phyloP scores from a whole-genome alignment of 1,140 invertebrate species.

The Leptonema lineaticorne region DNA sequence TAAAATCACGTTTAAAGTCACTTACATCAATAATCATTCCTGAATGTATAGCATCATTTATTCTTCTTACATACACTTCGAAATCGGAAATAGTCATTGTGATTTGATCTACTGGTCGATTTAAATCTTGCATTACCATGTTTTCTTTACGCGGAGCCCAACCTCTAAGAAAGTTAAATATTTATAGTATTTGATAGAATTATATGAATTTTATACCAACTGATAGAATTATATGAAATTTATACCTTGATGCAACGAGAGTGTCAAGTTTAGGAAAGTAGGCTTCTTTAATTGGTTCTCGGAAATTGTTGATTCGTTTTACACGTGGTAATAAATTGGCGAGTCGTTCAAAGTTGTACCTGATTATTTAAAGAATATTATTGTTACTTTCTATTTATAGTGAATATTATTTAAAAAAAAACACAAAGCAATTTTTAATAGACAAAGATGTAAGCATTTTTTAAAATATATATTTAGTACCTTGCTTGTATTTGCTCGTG shows the following conservation, averaged over 20 bases:
- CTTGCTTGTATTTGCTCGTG: slow-evolving; percentile 71
- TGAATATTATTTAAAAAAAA: too few species aligned
- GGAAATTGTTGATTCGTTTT: slow-evolving; percentile 56
- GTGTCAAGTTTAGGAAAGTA: slow-evolving; percentile 72
- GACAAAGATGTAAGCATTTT: not conserved
- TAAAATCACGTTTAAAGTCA: slow-evolving; percentile 14
- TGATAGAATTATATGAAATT: slow-evolving; percentile 1
- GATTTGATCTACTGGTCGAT: slow-evolving; percentile 60
- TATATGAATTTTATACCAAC: not conserved
- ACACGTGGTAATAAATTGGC: slow-evolving; percentile 53
- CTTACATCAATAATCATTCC: slow-evolving; percentile 57
- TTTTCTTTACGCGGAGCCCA: slow-evolving; percentile 65
- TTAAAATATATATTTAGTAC: slow-evolving; percentile 41
- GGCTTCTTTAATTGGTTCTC: slow-evolving; percentile 60
- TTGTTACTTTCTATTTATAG: not conserved
- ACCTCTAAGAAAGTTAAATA: slow-evolving; percentile 48
- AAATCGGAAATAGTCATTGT: slow-evolving; percentile 63
- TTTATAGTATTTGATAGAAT: too few species aligned
- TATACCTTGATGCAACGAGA: slow-evolving; percentile 56
- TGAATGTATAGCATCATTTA: slow-evolving; percentile 69
- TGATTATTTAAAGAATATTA: slow-evolving; percentile 49
- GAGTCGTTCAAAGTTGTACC: slow-evolving; percentile 51
- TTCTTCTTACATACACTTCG: slow-evolving; percentile 67
- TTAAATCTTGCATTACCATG: slow-evolving; percentile 59
- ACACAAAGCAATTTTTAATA: too few species aligned